Percentiles rank a stretch among this genome's conserved stretches.
Conservation (phyloP, 2,113 vertebrate genomes). For the Eleginops maclovinus region DNA sequence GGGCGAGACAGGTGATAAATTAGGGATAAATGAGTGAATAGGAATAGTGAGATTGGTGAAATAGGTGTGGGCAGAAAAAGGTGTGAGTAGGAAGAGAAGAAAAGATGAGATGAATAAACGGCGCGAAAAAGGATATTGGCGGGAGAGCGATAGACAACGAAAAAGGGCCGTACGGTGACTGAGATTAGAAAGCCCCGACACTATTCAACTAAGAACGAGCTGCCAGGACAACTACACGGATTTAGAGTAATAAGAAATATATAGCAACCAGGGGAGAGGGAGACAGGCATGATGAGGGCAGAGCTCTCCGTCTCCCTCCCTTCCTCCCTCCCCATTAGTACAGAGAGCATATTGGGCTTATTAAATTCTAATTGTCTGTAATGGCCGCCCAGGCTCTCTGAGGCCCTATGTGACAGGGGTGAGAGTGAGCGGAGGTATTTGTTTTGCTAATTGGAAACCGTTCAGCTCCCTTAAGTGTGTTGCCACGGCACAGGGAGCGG, state of each 20-base stretch:
- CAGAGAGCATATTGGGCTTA: conserved; percentile 80
- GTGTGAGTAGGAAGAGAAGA: conserved; percentile 26
- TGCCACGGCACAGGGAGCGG: conserved; percentile 53
- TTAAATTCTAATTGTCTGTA: conserved; percentile 82
- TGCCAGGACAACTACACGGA: conserved; percentile 61
- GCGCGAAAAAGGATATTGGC: conserved; percentile 55
- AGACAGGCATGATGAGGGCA: conserved; percentile 38
- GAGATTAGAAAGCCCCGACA: conserved; percentile 60
- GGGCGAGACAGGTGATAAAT: conserved; percentile 54
- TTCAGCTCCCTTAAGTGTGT: conserved; percentile 77
- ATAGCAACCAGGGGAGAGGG: conserved; percentile 43
- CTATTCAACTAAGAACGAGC: conserved; percentile 65
- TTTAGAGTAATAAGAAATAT: conserved; percentile 64
- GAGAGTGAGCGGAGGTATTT: conserved; percentile 76
- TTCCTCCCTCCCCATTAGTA: conserved; percentile 70
- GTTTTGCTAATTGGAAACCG: conserved; percentile 83
- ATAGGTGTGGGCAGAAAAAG: conserved; percentile 35
- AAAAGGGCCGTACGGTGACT: neutral
- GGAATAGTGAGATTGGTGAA: conserved; percentile 14
- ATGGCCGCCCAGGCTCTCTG: conserved; percentile 73
- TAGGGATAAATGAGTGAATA: conserved; percentile 42
- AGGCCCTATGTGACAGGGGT: conserved; percentile 69
- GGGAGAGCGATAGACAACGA: neutral
- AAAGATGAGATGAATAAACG: conserved; percentile 37
- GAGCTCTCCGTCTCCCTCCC: conserved; percentile 26